Evolutionary conservation across 35 echinoderm and acorn worm genomes (phyloP).

Genomic region (Ophioderma brevispina): DNA sequence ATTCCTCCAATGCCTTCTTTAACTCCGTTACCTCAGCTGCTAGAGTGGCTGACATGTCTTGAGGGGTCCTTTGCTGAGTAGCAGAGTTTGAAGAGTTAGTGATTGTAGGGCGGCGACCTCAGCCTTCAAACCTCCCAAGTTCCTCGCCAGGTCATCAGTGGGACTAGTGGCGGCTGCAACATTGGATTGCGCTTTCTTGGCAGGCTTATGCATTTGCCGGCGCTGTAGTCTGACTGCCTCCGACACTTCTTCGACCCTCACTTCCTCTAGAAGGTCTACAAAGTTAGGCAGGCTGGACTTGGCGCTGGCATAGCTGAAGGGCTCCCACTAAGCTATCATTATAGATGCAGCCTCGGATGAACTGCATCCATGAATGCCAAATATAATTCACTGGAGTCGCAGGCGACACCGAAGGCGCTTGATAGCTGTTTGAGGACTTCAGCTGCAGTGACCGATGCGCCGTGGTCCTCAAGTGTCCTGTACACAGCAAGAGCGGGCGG

Average conservation of each 20-base stretch:
- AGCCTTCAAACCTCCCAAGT: no score
- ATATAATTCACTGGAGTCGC: not conserved
- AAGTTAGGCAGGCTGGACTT: not conserved
- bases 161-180: no score
- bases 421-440: not conserved
- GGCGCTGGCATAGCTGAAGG: constrained; percentile 7
- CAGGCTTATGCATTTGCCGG: no score
- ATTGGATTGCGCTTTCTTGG: no score
- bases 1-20: no score
- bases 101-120: not conserved
- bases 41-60: no score
- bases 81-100: not conserved
- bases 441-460: not conserved
- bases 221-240: no score
- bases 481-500: not conserved
- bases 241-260: not conserved
- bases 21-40: no score
- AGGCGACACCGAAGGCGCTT: not conserved
- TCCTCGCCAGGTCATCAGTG: no score
- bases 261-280: not conserved
- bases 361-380: not conserved
- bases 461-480: not conserved
- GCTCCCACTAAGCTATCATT: constrained; percentile 11
- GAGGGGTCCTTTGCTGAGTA: not conserved
- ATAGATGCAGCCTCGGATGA: constrained; percentile 7